phyloP scores from a whole-genome alignment of 2,113 vertebrate species.

The Phyllostomus hastatus region DNA sequence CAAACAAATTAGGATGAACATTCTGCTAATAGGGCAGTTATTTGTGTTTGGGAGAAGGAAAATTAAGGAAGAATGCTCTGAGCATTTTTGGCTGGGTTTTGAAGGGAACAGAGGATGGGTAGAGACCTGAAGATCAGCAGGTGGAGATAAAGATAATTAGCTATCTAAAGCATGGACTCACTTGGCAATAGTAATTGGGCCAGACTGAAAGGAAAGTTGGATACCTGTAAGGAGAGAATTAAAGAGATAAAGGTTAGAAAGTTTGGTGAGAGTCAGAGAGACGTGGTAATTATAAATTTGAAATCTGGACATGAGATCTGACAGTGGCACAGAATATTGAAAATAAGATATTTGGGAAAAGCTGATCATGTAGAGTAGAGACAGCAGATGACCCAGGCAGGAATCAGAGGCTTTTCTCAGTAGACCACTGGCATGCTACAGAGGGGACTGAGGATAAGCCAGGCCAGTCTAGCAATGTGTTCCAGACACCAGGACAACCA shows the following conservation, averaged over 20 bases:
- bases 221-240: background rate
- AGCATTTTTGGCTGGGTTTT: background rate
- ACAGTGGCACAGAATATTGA: background rate
- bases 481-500: background rate
- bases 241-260: background rate
- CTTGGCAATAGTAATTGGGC: background rate
- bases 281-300: background rate
- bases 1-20: background rate
- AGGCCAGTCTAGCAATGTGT: background rate
- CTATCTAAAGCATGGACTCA: background rate
- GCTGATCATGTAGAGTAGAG: background rate
- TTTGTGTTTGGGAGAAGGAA: background rate
- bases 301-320: background rate
- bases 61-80: background rate
- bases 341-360: background rate
- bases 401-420: background rate
- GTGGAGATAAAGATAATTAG: background rate
- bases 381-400: background rate
- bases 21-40: background rate
- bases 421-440: background rate
- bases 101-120: background rate
- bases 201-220: background rate
- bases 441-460: background rate
- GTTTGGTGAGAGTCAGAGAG: background rate
- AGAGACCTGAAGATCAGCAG: background rate